phyloP scores from a whole-genome alignment of 2,113 vertebrate genomes.

The Ameiurus melas region DNA sequence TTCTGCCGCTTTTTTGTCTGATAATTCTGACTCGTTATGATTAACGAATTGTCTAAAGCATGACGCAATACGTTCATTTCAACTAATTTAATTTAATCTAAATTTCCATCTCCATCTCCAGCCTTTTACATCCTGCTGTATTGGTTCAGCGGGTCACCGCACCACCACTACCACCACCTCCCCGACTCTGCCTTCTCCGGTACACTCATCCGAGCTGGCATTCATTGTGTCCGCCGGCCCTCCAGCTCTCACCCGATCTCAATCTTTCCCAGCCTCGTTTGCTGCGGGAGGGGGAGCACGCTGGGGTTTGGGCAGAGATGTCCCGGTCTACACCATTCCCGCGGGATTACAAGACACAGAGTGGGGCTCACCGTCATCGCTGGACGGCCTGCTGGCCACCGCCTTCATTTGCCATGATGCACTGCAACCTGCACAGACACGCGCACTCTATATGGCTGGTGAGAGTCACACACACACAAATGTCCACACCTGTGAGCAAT shows the following conservation, averaged over 20 bases:
- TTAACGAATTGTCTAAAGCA: neutral
- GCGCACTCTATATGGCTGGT: conserved; percentile 78
- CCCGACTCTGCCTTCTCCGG: conserved; percentile 60
- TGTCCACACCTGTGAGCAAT: neutral
- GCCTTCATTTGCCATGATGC: conserved; percentile 93
- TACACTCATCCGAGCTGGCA: conserved; percentile 63
- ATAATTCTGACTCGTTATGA: neutral
- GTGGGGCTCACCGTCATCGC: conserved; percentile 95
- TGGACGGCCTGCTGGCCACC: conserved; percentile 87
- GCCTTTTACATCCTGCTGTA: conserved; percentile 97
- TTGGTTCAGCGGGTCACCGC: conserved; percentile 92
- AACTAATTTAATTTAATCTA: neutral
- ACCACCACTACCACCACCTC: conserved; percentile 83
- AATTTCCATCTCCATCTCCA: conserved; percentile 54
- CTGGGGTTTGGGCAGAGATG: conserved; percentile 72
- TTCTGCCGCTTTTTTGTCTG: neutral
- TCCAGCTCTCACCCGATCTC: conserved; percentile 80
- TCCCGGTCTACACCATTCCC: conserved; percentile 78
- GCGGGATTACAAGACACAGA: conserved; percentile 92
- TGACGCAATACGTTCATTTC: neutral
- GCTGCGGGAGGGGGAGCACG: conserved; percentile 57
- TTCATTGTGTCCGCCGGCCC: conserved; percentile 67
- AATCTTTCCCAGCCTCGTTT: conserved; percentile 83
- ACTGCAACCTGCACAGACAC: conserved; percentile 78
- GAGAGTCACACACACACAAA: neutral